Evolutionary conservation across 2,797 vertebrate species (phyloP).

Genomic region (Loriculus beryllinus): DNA sequence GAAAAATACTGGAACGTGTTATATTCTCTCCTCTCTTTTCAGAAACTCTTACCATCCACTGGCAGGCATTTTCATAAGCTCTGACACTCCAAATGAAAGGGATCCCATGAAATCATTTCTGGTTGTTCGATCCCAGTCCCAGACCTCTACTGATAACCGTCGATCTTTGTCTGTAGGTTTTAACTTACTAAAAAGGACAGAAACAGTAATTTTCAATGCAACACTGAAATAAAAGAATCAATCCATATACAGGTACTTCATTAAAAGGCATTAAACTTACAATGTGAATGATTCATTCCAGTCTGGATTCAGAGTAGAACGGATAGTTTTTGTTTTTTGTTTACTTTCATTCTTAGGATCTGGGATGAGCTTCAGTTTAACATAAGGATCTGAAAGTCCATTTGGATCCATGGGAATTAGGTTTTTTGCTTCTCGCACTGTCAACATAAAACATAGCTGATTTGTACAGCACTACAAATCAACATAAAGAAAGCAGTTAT

Average conservation of each 20-base stretch:
- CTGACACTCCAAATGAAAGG: slow-evolving; percentile 96
- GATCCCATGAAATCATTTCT: slow-evolving; percentile 99
- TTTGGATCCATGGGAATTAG: slow-evolving; percentile 99
- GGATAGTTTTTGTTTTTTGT: slow-evolving; percentile 96
- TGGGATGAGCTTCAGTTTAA: slow-evolving; percentile 97
- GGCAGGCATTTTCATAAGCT: slow-evolving; percentile 90
- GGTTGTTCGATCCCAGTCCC: slow-evolving; percentile 98
- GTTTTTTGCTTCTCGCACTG: slow-evolving; percentile 94
- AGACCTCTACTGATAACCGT: slow-evolving; percentile 92
- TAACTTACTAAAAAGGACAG: slow-evolving; percentile 82
- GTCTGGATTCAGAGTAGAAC: slow-evolving; percentile 92
- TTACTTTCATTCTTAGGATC: slow-evolving; percentile 98
- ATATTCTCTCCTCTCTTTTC: neutral
- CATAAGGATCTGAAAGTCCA: slow-evolving; percentile 94
- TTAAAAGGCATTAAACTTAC: slow-evolving; percentile 75
- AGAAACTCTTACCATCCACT: slow-evolving; percentile 87
- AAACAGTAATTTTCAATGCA: neutral
- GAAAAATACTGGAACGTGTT: neutral
- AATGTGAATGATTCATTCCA: slow-evolving; percentile 96
- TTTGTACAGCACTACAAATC: neutral
- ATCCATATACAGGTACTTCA: neutral
- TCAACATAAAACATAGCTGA: neutral
- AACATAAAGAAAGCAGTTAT: neutral
- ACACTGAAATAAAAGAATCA: neutral
- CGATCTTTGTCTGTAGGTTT: slow-evolving; percentile 93